Evolutionary conservation across 2,113 vertebrate species (phyloP).

Genomic region (Callospermophilus lateralis): DNA sequence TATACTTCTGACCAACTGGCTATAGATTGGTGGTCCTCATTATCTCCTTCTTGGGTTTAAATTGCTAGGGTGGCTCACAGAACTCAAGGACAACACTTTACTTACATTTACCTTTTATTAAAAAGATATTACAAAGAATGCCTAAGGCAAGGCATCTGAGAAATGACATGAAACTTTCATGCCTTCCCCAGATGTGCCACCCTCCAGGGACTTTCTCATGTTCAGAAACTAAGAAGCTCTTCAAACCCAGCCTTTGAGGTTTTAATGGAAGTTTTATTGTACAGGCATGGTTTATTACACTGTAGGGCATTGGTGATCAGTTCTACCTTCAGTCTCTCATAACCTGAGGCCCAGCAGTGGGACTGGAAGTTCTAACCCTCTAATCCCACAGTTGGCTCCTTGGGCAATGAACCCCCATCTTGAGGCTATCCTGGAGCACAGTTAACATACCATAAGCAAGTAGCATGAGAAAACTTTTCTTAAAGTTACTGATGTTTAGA

Average conservation of each 20-base stretch:
- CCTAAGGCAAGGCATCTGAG: not conserved
- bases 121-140: not conserved
- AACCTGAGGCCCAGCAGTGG: not conserved
- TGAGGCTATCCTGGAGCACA: not conserved
- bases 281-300: not conserved
- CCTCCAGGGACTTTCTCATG: not conserved
- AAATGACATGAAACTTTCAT: not conserved
- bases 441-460: not conserved
- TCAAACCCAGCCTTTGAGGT: not conserved
- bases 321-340: not conserved
- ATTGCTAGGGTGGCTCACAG: not conserved
- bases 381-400: not conserved
- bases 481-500: not conserved
- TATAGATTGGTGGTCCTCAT: not conserved
- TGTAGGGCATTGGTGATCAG: not conserved
- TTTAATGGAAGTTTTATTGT: not conserved
- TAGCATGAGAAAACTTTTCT: not conserved
- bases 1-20: not conserved
- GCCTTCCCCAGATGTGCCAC: not conserved
- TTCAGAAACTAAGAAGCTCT: not conserved
- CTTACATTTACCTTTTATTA: not conserved
- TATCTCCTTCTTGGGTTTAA: not conserved
- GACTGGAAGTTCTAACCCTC: not conserved
- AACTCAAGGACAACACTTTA: not conserved
- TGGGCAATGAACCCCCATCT: not conserved